Percentiles rank a stretch among this genome's conserved stretches.
phyloP scores from a whole-genome alignment of 2,797 vertebrate species.

The Micrastur ruficollis region DNA sequence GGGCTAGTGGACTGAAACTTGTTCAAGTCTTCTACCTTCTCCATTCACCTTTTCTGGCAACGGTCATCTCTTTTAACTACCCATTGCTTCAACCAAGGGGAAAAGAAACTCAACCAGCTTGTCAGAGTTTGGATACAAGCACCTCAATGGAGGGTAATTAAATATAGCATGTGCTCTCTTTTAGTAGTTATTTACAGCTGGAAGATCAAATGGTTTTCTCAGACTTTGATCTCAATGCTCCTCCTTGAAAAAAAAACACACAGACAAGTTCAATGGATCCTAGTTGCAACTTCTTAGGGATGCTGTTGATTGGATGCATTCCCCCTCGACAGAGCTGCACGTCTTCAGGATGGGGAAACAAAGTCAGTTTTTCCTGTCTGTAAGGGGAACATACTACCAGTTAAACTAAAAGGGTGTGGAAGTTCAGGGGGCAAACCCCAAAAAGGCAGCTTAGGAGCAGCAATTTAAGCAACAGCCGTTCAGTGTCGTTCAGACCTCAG shows the following conservation, averaged over 20 bases:
- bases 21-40: background rate
- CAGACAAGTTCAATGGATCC: background rate
- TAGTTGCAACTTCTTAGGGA: background rate
- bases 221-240: conserved; percentile 47
- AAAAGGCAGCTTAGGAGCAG: background rate
- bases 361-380: background rate
- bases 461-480: background rate
- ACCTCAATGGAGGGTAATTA: conserved; percentile 32
- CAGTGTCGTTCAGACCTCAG: background rate
- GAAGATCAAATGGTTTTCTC: conserved; percentile 46
- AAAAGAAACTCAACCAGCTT: background rate
- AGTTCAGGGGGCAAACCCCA: background rate
- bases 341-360: background rate
- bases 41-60: background rate
- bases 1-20: background rate
- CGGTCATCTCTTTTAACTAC: background rate
- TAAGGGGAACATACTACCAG: background rate
- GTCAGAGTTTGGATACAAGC: background rate
- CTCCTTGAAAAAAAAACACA: background rate
- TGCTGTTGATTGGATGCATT: background rate
- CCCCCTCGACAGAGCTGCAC: background rate
- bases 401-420: background rate
- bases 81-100: background rate
- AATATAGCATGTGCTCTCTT: background rate
- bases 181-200: conserved; percentile 42